Evolutionary conservation across 1,140 invertebrate species (phyloP).

Genomic region (Hycleus phaleratus): DNA sequence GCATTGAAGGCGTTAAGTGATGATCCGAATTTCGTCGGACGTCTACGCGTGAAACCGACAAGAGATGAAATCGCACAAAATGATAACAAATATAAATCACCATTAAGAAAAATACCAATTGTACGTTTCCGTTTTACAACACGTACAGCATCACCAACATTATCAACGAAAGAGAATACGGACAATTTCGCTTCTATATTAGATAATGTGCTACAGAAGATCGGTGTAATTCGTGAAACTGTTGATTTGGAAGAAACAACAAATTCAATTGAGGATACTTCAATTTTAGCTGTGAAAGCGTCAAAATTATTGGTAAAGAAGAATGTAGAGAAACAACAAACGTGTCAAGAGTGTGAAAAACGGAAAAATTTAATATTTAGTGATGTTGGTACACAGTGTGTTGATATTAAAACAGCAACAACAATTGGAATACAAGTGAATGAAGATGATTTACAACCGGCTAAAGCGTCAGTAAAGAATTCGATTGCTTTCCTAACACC

Average conservation of each 20-base stretch:
- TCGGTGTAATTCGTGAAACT: slow-evolving; percentile 8
- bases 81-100: slow-evolving; percentile 18
- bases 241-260: background rate
- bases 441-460: slow-evolving; percentile 20
- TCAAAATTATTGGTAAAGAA: background rate
- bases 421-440: slow-evolving; percentile 16
- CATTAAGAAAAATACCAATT: slow-evolving; percentile 19
- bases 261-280: background rate
- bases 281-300: background rate
- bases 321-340: background rate
- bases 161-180: slow-evolving; percentile 10
- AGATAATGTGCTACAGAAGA: slow-evolving; percentile 8
- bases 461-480: slow-evolving; percentile 16
- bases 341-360: slow-evolving; percentile 6
- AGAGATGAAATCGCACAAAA: slow-evolving; percentile 1
- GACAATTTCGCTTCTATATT: background rate
- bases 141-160: background rate
- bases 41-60: slow-evolving; percentile 18
- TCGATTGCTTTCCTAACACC: slow-evolving; percentile 26
- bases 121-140: slow-evolving; percentile 26
- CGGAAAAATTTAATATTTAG: slow-evolving; percentile 1
- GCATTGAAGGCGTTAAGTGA: slow-evolving; percentile 20
- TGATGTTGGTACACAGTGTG: slow-evolving; percentile 3
- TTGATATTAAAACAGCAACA: background rate
- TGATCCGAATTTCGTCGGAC: slow-evolving; percentile 14